Evolutionary conservation across 2,113 vertebrate species (phyloP).

Genomic region (Peromyscus polionotus): DNA sequence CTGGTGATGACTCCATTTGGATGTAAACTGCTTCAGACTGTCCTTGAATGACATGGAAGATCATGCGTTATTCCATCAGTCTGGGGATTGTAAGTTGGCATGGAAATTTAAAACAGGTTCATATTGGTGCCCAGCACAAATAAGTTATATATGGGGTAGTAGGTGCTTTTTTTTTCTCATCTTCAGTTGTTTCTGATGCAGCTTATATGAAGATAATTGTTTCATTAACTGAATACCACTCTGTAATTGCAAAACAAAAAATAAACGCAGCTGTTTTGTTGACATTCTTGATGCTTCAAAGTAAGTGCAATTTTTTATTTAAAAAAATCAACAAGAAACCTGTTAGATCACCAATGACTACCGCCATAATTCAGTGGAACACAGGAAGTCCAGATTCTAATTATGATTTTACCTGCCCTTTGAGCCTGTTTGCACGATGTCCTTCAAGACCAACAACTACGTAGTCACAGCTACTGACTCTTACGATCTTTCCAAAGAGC

Average conservation of each 20-base stretch:
- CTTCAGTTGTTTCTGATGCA: too few species aligned
- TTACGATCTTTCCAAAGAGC: background rate
- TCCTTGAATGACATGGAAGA: background rate
- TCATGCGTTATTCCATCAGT: slow-evolving; percentile 43
- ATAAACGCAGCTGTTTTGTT: slow-evolving; percentile 92
- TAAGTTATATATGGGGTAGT: slow-evolving; percentile 88
- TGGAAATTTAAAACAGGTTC: slow-evolving; percentile 91
- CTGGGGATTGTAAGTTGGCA: slow-evolving; percentile 91
- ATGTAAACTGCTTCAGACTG: background rate
- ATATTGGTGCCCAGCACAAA: slow-evolving; percentile 94
- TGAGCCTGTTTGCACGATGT: background rate
- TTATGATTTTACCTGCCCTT: background rate
- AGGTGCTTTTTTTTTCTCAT: too few species aligned
- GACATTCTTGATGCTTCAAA: slow-evolving; percentile 98
- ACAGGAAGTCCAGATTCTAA: background rate
- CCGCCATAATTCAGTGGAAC: background rate
- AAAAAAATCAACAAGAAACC: background rate
- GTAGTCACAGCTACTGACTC: background rate
- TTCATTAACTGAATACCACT: too few species aligned
- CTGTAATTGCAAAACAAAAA: too few species aligned
- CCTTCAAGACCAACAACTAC: background rate
- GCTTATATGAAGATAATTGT: too few species aligned
- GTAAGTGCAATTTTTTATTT: slow-evolving; percentile 87
- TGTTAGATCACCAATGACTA: background rate
- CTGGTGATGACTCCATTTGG: background rate